Base-by-base conservation (phyloP, 2,888 invertebrate species). In the Mimumesa dahlbomi region DNA sequence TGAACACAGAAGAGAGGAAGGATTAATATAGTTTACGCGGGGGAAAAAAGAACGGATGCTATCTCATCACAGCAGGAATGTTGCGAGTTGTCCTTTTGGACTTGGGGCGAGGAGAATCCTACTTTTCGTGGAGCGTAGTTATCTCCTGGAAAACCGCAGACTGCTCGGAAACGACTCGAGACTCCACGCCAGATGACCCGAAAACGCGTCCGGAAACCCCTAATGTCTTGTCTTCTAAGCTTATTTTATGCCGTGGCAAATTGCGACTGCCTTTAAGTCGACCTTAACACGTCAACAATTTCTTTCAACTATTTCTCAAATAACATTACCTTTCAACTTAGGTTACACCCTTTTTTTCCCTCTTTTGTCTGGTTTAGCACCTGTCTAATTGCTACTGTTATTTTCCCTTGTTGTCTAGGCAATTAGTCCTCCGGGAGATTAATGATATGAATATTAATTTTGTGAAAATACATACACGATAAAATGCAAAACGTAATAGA, bases 11-110 rank as follows among this genome's bases (percentile, higher is more conserved):
- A n/a, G n/a, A n/a, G n/a, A n/a, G n/a, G n/a, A n/a, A n/a, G n/a
- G n/a, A n/a, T n/a, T n/a, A n/a, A n/a, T n/a, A n/a, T n/a, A n/a
- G n/a, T n/a, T n/a, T n/a, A n/a, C n/a, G n/a, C n/a, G n/a, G n/a
- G n/a, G n/a, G n/a, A n/a, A 25, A 7, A 25, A 45, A 29, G 49
- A 72, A 46, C 40, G 36, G 67, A 76, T 64, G 79, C 85, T 85
- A 85, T 85, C 84, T 85, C 84, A 85, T 83, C 81, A 72, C 57
- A 29, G 52, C 45, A 77, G 75, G 22, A 69, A 48, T 43, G 59
- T 48, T 54, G 14, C 14, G 11, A 5, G 7, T 19, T 40, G 46
- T 43, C 25, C 45, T 50, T 48, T 38, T 71, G 64, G 58, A 36
- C 19, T 18, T 6, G 21, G 53, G 64, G 49, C 40, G 46, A 62